Evolutionary conservation across 2,888 invertebrate species (phyloP).

Genomic region (Acanthosepion esculentum): DNA sequence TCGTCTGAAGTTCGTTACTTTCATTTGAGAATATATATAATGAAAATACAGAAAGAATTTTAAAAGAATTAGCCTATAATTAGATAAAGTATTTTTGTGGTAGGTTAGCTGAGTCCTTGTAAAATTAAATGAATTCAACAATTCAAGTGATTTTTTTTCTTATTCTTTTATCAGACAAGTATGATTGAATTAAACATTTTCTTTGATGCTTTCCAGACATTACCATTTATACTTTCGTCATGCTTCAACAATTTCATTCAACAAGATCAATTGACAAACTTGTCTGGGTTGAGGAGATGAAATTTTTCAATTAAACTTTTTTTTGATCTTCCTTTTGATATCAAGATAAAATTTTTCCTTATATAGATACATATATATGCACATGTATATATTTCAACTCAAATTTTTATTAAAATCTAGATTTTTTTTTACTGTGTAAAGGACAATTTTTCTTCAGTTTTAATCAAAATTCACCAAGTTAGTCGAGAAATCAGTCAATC

Average conservation of each 20-base stretch:
- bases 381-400: background rate
- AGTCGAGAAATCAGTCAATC: background rate
- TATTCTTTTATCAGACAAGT: background rate
- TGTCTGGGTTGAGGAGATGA: background rate
- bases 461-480: background rate
- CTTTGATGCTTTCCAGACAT: conserved; percentile 11
- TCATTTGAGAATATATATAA: conserved; percentile 17
- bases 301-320: conserved; percentile 7
- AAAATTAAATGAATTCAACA: conserved; percentile 33
- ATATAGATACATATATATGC: background rate
- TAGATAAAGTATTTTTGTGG: conserved; percentile 33
- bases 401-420: background rate
- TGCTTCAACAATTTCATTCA: conserved; percentile 8
- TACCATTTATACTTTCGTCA: conserved; percentile 21
- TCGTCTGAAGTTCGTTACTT: background rate
- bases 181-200: conserved; percentile 33
- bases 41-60: background rate
- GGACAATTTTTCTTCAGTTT: background rate
- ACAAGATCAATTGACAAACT: conserved; percentile 33
- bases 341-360: background rate
- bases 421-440: background rate
- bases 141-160: background rate
- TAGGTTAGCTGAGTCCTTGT: conserved; percentile 14
- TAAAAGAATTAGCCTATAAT: conserved; percentile 33
- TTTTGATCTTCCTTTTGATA: background rate